Conservation (phyloP, 2,113 vertebrate genomes). For the Syngnathus typhle region DNA sequence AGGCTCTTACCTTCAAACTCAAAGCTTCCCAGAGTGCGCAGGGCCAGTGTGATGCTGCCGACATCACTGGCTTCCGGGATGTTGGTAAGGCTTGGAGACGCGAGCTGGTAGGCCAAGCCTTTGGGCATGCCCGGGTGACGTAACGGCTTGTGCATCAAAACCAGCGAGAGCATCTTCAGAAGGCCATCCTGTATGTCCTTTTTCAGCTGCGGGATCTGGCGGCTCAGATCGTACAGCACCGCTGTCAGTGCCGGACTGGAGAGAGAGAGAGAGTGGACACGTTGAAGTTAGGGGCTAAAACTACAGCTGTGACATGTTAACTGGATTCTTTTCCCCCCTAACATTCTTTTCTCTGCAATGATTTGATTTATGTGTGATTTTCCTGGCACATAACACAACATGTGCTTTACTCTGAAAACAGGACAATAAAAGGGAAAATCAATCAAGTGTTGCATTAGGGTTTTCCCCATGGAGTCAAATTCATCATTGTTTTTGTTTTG, state of each 20-base stretch:
- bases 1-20: conserved; percentile 87
- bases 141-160: conserved; percentile 96
- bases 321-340: too few relatives aligned
- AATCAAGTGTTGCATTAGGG: neutral
- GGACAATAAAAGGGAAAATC: neutral
- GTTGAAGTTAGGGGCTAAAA: neutral
- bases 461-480: too few relatives aligned
- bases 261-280: neutral
- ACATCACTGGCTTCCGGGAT: conserved; percentile 94
- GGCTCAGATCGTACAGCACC: conserved; percentile 93
- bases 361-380: neutral
- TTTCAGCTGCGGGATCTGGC: conserved; percentile 95
- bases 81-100: conserved; percentile 92
- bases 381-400: neutral
- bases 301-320: neutral
- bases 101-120: conserved; percentile 89
- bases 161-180: conserved; percentile 96
- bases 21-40: conserved; percentile 93
- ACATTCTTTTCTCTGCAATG: neutral
- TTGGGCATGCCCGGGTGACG: conserved; percentile 97
- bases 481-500: too few relatives aligned
- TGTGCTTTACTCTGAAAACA: neutral
- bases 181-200: conserved; percentile 98
- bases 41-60: conserved; percentile 92
- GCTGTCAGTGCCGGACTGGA: conserved; percentile 90